A percentile compares a stretch with the other conserved stretches of the same genome.
Conservation (phyloP, 2,113 vertebrate genomes). For the Callaeas wilsoni region DNA sequence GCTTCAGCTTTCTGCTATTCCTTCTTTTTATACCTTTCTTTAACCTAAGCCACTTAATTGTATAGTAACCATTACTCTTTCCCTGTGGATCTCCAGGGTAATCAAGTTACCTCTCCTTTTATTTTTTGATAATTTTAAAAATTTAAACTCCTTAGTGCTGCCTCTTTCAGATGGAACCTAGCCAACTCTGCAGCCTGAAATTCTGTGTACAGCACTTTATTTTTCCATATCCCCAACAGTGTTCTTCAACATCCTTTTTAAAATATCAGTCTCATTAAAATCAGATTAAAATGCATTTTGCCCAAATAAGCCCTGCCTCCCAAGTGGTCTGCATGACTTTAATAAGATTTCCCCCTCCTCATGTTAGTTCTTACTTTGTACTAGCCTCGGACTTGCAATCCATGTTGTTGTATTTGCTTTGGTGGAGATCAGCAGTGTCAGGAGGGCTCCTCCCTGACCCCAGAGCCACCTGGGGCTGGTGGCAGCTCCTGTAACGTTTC, state of each 20-base stretch:
- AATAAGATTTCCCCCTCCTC: background rate
- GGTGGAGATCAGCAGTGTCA: background rate
- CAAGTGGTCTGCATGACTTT: background rate
- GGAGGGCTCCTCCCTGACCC: background rate
- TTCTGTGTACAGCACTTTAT: background rate
- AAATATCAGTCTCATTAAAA: conserved; percentile 31
- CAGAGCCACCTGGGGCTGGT: background rate
- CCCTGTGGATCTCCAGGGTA: background rate
- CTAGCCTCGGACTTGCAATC: background rate
- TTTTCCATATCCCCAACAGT: background rate
- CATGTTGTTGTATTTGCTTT: background rate
- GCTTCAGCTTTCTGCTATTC: background rate
- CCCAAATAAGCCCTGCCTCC: background rate
- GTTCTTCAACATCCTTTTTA: background rate
- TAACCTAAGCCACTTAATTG: background rate
- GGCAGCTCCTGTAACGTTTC: background rate
- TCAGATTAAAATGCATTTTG: conserved; percentile 40
- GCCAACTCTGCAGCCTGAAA: background rate
- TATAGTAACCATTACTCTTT: background rate
- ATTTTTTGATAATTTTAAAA: background rate
- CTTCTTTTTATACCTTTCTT: background rate
- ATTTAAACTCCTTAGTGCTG: background rate
- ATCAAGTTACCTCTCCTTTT: background rate
- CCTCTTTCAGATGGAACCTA: background rate
- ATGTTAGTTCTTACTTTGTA: background rate